Evolutionary conservation across 2,113 vertebrate genomes (phyloP), one percentile per base, ranked within the genome.

Genomic region (Monopterus albus): DNA sequence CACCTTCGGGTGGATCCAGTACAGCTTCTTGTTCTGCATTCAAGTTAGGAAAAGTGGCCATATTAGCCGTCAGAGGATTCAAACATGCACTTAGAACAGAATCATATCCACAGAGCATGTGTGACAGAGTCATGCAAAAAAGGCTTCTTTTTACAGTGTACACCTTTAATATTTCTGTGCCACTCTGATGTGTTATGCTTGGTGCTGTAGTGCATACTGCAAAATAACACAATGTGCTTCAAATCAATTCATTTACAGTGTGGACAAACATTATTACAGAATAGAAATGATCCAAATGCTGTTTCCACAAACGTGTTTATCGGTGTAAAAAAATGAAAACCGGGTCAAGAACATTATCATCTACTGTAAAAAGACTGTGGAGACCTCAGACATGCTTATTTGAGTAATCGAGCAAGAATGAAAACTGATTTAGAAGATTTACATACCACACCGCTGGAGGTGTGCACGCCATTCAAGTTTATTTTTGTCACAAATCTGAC

Each of bases 401-500:
- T 7, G 6, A 5, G 5, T 38, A 18, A 50, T 43, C 2, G 6
- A 29, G 9, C 17, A 21, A 17, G 8, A 60, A 43, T 0, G 8
- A 23, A 0, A 20, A 6, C 1, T 2, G 6, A 15, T 65, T 28
- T 4, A 23, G 25, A 39, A 43, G 38, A 12, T 58, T n/a, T 71
- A 96, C 98, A 94, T 92, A 98, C 98, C 96, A 96, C 95, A 84
- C 98, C 97, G 71, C 95, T 99, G 87, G 98, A 99, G 94, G 95
- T 99, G 94, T 98, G 97, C 87, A 99, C 95, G 85, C 98, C 97
- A 86, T 97, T 99, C 95, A 99, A 95, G 94, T 99, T 98, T 91
- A 99, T 97, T 94, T 98, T 99, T 81, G 98, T 97, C 93, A 99
- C 96, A 94, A 99, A 99, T 95, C 95, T 96, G 92, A 98, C 96